Conservation (phyloP, 2,113 vertebrate genomes). For the Gadus macrocephalus region DNA sequence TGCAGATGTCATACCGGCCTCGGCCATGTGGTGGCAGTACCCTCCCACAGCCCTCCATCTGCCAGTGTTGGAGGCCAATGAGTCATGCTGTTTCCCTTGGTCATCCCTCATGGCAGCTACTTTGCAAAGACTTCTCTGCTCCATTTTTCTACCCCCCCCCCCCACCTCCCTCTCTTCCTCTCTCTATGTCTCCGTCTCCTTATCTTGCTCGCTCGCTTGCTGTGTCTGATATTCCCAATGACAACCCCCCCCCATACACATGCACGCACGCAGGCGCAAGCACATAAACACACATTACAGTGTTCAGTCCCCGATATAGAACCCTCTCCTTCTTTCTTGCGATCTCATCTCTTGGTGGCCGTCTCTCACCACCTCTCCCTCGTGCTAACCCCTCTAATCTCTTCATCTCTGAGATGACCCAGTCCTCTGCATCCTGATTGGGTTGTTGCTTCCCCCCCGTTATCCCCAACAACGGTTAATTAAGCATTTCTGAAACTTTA, state of each 20-base stretch:
- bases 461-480: too few relatives aligned
- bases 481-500: too few relatives aligned
- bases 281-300: too few relatives aligned
- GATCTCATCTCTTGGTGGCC: not conserved
- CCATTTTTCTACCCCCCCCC: conserved; percentile 30
- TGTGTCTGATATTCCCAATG: too few relatives aligned
- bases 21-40: conserved; percentile 63
- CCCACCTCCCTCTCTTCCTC: not conserved
- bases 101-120: conserved; percentile 52
- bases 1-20: conserved; percentile 52
- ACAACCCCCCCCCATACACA: too few relatives aligned
- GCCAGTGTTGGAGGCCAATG: conserved; percentile 35
- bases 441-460: not conserved
- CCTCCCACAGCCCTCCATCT: conserved; percentile 35
- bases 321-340: not conserved
- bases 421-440: not conserved
- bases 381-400: conserved; percentile 3
- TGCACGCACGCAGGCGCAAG: too few relatives aligned
- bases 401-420: not conserved
- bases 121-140: conserved; percentile 58
- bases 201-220: not conserved
- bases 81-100: conserved; percentile 52
- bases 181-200: not conserved
- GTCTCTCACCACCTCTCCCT: conserved; percentile 20
- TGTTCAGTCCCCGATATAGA: too few relatives aligned